Evolutionary conservation across 2,888 invertebrate genomes (phyloP).

Genomic region (Troides helena): DNA sequence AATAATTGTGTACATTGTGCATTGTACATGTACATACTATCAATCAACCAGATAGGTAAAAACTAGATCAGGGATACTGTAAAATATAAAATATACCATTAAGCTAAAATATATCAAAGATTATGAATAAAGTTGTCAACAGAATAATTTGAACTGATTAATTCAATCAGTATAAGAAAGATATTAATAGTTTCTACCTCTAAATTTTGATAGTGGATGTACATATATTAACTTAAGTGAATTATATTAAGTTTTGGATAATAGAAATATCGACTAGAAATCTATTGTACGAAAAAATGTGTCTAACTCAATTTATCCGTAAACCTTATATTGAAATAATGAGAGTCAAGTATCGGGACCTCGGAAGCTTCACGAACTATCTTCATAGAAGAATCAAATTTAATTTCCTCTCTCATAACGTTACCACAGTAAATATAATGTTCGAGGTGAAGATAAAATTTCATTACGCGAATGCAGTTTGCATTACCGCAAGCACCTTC

Average conservation of each 20-base stretch:
- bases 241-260: background rate
- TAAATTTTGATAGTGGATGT: background rate
- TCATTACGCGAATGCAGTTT: constrained; percentile 25
- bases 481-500: constrained; percentile 30
- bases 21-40: no score
- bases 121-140: no score
- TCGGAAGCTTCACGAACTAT: background rate
- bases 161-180: background rate
- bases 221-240: background rate
- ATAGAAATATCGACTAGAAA: background rate
- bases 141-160: no score
- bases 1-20: no score
- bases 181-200: background rate
- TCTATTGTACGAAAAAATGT: background rate
- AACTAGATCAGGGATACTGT: no score
- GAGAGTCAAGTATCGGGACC: background rate
- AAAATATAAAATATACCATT: no score
- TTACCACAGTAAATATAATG: constrained; percentile 7
- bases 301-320: constrained; percentile 1
- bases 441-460: constrained; percentile 11
- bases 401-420: constrained; percentile 7
- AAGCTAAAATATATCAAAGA: no score
- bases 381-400: constrained; percentile 5
- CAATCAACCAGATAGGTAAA: no score
- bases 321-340: constrained; percentile 4